A percentile compares a stretch with the other conserved stretches of the same genome.
phyloP scores from a whole-genome alignment of 2,113 vertebrate species.

The Varanus komodoensis region DNA sequence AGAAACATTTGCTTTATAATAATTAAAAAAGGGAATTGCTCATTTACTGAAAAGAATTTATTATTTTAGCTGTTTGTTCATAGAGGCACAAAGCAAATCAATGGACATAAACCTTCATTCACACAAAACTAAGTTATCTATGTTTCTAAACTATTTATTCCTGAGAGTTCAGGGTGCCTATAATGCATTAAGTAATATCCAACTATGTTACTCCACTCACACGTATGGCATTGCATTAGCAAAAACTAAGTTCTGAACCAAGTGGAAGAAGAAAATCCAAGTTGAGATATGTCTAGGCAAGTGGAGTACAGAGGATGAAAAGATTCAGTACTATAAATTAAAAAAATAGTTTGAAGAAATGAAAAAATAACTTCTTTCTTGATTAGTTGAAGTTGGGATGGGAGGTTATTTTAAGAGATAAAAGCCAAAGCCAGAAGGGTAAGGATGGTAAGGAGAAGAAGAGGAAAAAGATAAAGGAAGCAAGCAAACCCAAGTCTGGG shows the following conservation, averaged over 20 bases:
- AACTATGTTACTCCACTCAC: too few species aligned
- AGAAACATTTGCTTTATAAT: constrained; percentile 22
- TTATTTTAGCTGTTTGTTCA: not conserved
- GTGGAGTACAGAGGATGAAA: too few species aligned
- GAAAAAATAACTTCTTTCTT: too few species aligned
- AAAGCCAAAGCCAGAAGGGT: too few species aligned
- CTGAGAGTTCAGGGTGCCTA: not conserved
- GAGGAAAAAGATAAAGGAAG: not conserved
- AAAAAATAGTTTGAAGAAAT: too few species aligned
- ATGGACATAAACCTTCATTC: not conserved
- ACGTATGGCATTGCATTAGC: too few species aligned
- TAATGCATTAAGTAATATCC: too few species aligned
- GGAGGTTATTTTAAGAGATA: too few species aligned
- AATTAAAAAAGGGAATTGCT: not conserved
- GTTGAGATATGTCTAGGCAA: too few species aligned
- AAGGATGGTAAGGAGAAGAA: not conserved
- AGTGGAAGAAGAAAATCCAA: too few species aligned
- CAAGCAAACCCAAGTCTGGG: not conserved
- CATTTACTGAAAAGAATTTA: constrained; percentile 1
- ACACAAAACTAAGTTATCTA: not conserved
- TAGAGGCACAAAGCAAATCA: constrained; percentile 4
- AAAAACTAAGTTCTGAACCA: not conserved
- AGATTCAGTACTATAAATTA: too few species aligned
- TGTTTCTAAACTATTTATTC: not conserved
- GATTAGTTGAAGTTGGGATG: too few species aligned